These are phyloP conservation scores for Mastomys coucha DNA, from an alignment of 2,113 vertebrate genomes.

Conservation along the genomic window DNA sequence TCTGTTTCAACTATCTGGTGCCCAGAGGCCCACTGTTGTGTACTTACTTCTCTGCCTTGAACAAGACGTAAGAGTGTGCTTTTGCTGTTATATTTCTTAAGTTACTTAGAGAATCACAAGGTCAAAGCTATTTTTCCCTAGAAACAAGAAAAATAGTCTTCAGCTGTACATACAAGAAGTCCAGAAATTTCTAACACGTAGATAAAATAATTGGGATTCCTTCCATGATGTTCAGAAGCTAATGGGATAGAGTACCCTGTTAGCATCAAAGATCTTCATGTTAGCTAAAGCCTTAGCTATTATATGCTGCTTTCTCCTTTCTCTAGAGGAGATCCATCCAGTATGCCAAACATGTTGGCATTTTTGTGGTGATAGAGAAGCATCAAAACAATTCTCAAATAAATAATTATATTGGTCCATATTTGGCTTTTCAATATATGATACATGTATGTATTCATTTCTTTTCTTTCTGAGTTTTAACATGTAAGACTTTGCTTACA, in stretches of 20 bases:
- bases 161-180: conserved; percentile 16
- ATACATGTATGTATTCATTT: neutral
- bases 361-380: neutral
- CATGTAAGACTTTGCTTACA: conserved; percentile 6
- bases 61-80: conserved; percentile 3
- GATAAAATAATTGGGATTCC: neutral
- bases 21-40: neutral
- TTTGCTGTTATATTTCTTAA: neutral
- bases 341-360: neutral
- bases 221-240: conserved; percentile 14
- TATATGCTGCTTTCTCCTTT: conserved; percentile 40
- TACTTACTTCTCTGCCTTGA: conserved; percentile 24
- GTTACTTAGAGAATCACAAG: neutral
- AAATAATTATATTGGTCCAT: neutral
- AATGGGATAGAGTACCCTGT: neutral
- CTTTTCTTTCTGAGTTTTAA: conserved; percentile 2
- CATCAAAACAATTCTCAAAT: conserved; percentile 32
- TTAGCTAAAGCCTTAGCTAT: conserved; percentile 49
- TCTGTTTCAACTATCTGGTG: conserved; percentile 33
- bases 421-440: conserved; percentile 7
- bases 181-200: neutral
- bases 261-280: conserved; percentile 43
- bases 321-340: neutral
- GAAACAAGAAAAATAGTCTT: conserved; percentile 7
- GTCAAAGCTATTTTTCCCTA: neutral